Evolutionary conservation across 2,113 vertebrate genomes (phyloP).

Genomic region (Boleophthalmus pectinirostris): DNA sequence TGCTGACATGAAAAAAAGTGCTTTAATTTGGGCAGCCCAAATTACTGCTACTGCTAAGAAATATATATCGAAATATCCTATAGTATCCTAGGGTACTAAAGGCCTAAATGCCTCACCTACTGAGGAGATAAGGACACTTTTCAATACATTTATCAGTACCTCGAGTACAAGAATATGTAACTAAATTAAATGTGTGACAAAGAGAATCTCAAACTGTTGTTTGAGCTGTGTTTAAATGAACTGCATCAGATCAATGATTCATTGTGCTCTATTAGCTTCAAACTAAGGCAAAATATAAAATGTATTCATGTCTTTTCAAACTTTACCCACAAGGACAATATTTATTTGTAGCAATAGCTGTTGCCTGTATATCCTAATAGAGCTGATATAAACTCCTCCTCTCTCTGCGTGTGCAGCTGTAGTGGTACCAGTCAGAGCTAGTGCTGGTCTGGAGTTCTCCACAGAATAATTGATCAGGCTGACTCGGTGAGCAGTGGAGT

Average conservation of each 20-base stretch:
- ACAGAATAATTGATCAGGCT: slow-evolving; percentile 23
- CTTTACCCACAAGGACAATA: neutral
- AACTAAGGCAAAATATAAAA: slow-evolving; percentile 19
- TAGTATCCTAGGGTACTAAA: no score
- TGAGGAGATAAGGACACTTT: no score
- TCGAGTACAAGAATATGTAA: no score
- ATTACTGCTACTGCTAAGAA: no score
- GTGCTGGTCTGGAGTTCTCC: slow-evolving; percentile 5
- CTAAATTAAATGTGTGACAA: neutral
- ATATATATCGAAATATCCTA: no score
- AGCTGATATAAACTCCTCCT: neutral
- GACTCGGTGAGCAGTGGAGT: slow-evolving; percentile 24
- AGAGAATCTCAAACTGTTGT: neutral
- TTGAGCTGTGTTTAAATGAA: neutral
- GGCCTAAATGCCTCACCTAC: no score
- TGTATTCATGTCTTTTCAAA: slow-evolving; percentile 2
- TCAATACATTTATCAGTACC: no score
- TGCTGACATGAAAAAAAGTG: no score
- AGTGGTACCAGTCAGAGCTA: slow-evolving; percentile 2
- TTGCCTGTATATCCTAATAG: neutral
- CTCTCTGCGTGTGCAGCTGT: neutral
- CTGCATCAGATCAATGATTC: neutral
- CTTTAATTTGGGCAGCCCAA: no score
- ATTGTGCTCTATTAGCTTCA: slow-evolving; percentile 10
- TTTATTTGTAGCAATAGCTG: no score